These are phyloP conservation scores for Xyrichtys novacula DNA, from an alignment of 2,797 vertebrate species.

Conservation along the genomic window DNA sequence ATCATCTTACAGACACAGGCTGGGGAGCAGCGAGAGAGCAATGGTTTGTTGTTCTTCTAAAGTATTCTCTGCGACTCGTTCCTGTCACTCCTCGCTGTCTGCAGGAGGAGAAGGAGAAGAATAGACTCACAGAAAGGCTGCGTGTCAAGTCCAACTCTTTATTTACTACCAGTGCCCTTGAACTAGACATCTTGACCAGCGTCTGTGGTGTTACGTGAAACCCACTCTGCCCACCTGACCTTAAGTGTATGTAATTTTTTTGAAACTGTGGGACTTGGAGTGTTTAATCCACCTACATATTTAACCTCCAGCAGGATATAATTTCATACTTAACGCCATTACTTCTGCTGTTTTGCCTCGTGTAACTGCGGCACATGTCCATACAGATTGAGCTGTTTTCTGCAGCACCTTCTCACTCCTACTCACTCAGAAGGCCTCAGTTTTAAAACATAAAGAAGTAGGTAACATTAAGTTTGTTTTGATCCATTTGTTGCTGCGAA, in stretches of 20 bases:
- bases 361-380: not conserved
- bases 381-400: not conserved
- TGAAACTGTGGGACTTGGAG: not conserved
- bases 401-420: too few species aligned
- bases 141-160: not conserved
- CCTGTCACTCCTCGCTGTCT: slow-evolving; percentile 37
- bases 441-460: not conserved
- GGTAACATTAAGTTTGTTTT: not conserved
- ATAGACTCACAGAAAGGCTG: slow-evolving; percentile 19
- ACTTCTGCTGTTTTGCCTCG: not conserved
- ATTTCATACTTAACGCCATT: not conserved
- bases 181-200: slow-evolving; percentile 15
- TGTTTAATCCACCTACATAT: not conserved
- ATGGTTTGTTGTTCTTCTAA: slow-evolving; percentile 38
- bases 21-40: slow-evolving; percentile 46
- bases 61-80: slow-evolving; percentile 53
- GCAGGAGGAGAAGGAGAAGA: slow-evolving; percentile 5
- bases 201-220: not conserved
- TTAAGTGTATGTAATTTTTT: not conserved
- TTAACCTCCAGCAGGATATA: not conserved
- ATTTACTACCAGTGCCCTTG: slow-evolving; percentile 7
- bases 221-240: not conserved
- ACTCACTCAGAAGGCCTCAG: not conserved
- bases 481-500: not conserved
- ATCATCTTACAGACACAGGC: slow-evolving; percentile 45